phyloP scores from a whole-genome alignment of 2,888 invertebrate species.

The Drosophila rubida region DNA sequence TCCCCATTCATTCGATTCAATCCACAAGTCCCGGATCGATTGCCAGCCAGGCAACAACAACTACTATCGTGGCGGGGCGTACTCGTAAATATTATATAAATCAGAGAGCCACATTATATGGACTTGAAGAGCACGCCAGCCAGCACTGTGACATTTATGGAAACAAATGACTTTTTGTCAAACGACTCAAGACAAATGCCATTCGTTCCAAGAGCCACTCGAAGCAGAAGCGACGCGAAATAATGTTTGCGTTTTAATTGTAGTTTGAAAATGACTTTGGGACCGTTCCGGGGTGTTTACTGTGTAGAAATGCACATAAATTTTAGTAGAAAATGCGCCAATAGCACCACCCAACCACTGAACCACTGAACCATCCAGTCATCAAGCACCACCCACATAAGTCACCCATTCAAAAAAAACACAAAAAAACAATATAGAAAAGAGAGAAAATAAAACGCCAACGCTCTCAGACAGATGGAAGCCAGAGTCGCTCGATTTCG shows the following conservation, averaged over 20 bases:
- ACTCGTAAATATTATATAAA: slow-evolving; percentile 63
- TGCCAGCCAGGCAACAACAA: slow-evolving; percentile 15
- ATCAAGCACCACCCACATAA: slow-evolving; percentile 27
- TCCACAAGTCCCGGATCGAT: slow-evolving; percentile 39
- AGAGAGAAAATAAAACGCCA: slow-evolving; percentile 14
- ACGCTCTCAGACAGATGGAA: slow-evolving; percentile 39
- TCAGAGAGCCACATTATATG: slow-evolving; percentile 60
- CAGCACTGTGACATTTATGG: slow-evolving; percentile 67
- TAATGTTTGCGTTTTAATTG: slow-evolving; percentile 69
- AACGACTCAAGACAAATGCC: slow-evolving; percentile 32
- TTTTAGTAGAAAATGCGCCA: slow-evolving; percentile 41
- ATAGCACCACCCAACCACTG: slow-evolving; percentile 21
- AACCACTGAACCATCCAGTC: slow-evolving; percentile 3
- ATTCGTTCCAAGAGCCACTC: neutral
- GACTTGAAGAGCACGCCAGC: slow-evolving; percentile 50
- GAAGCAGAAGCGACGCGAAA: slow-evolving; percentile 26
- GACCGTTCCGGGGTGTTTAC: slow-evolving; percentile 60
- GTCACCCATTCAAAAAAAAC: slow-evolving; percentile 16
- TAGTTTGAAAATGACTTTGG: slow-evolving; percentile 63
- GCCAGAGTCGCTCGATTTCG: slow-evolving; percentile 29
- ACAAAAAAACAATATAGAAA: no score
- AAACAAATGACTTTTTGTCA: slow-evolving; percentile 70
- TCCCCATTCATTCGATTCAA: neutral
- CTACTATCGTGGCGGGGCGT: slow-evolving; percentile 32
- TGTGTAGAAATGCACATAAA: slow-evolving; percentile 68